Evolutionary conservation across 1,140 invertebrate genomes (phyloP), one percentile per base, ranked within the genome.

Genomic region (Papilio dardanus): DNA sequence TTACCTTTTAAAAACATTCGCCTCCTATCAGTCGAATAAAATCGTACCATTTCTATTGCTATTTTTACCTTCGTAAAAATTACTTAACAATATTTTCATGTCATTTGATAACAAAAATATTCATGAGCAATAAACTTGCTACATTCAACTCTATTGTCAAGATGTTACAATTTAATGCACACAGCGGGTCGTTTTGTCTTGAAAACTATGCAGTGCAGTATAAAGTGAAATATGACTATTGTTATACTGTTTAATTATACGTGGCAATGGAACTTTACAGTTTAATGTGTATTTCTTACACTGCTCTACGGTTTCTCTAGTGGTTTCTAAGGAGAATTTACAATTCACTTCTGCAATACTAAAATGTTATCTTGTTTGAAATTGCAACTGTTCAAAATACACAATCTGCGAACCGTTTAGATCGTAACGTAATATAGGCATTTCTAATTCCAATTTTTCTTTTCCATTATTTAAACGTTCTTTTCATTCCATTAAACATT

Each of bases 121-220:
- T 54, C 14, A 16, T 24, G 24, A 28, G 12, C 12, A 30, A 62
- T 62, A 28, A 62, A 62, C 1, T 58, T 28, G 10, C 12, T 28
- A 16, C 54, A 24, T 62, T 28, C 24, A 62, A 62, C 21, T 62
- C 21, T 21, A 58, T 58, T 62, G 54, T 30, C 24, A 62, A 62
- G 54, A 62, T 30, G 24, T 28, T 28, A 62, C 54, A 62, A 62
- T 62, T 62, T 62, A 62, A 28, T 28, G 54, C 54, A 30, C 54
- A 50, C 54, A 2, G 24, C 14, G 24, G 54, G 54, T 30, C 54
- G 54, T 58, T 54, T 54, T 58, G 8, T 62, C 54, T 62, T 30
- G 54, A 28, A 62, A 62, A 62, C 54, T 62, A 62, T 62, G 54
- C 54, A 62, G 54, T 3, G 54, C 54, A 24, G 54, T 28, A 21